These are phyloP conservation scores for Delia radicum DNA, from an alignment of 1,140 invertebrate genomes.

Conservation along the genomic window DNA sequence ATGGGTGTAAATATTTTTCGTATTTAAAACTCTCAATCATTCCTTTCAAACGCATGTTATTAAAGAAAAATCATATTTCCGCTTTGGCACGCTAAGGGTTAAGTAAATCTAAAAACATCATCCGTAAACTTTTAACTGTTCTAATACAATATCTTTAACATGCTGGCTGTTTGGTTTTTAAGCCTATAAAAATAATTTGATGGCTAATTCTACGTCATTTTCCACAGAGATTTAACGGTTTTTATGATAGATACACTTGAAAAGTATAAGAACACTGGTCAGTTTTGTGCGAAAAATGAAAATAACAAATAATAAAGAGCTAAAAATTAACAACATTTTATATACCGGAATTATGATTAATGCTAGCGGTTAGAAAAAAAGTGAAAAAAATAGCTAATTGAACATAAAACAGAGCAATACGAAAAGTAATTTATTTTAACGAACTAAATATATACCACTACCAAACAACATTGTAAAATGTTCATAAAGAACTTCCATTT, in stretches of 20 bases:
- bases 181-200: not conserved
- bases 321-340: not conserved
- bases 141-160: not conserved
- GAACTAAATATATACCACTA: not conserved
- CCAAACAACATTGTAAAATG: not conserved
- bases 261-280: no score
- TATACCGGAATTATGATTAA: not conserved
- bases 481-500: not conserved
- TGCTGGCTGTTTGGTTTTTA: not conserved
- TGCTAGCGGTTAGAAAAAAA: not conserved
- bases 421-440: slow-evolving; percentile 5
- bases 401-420: no score
- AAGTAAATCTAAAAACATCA: no score
- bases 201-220: not conserved
- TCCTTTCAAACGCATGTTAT: no score
- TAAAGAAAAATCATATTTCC: no score
- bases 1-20: no score
- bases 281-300: not conserved
- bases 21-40: no score
- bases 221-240: not conserved
- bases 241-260: not conserved
- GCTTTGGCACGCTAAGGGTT: no score
- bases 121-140: not conserved
- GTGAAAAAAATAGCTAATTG: no score
- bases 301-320: not conserved